These are phyloP conservation scores for Remorina albescens DNA, from an alignment of 2,797 vertebrate genomes.

Conservation along the genomic window DNA sequence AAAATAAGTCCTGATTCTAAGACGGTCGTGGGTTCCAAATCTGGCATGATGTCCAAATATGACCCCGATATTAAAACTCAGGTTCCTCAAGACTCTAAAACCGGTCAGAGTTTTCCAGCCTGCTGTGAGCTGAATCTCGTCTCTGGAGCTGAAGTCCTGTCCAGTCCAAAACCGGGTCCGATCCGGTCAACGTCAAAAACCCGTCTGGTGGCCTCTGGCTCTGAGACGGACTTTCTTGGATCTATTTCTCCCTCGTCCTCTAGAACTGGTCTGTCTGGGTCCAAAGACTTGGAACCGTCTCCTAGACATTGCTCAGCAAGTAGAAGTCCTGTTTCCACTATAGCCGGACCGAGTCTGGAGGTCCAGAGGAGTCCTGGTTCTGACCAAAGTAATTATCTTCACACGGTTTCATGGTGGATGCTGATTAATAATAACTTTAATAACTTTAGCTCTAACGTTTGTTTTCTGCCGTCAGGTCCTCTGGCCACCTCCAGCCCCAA, in stretches of 20 bases:
- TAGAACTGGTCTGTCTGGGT: not conserved
- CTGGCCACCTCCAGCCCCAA: conserved; percentile 65
- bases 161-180: not conserved
- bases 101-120: conserved; percentile 6
- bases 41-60: not conserved
- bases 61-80: not conserved
- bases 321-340: conserved; percentile 25
- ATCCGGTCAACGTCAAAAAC: not conserved
- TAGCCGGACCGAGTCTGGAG: too few relatives aligned
- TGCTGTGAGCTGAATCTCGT: not conserved
- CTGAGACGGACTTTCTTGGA: conserved; percentile 2
- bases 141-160: not conserved
- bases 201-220: conserved; percentile 8
- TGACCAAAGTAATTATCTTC: conserved; percentile 53
- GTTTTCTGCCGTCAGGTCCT: conserved; percentile 27
- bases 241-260: conserved; percentile 9
- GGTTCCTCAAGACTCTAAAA: conserved; percentile 7
- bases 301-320: conserved; percentile 16
- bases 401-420: not conserved
- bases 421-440: not conserved
- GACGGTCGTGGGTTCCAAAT: not conserved
- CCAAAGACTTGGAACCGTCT: conserved; percentile 17
- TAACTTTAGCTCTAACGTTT: conserved; percentile 3
- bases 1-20: conserved; percentile 11
- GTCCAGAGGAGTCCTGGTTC: conserved; percentile 43